Conservation (phyloP, 2,113 vertebrate genomes). For the Ptyas mucosa region DNA sequence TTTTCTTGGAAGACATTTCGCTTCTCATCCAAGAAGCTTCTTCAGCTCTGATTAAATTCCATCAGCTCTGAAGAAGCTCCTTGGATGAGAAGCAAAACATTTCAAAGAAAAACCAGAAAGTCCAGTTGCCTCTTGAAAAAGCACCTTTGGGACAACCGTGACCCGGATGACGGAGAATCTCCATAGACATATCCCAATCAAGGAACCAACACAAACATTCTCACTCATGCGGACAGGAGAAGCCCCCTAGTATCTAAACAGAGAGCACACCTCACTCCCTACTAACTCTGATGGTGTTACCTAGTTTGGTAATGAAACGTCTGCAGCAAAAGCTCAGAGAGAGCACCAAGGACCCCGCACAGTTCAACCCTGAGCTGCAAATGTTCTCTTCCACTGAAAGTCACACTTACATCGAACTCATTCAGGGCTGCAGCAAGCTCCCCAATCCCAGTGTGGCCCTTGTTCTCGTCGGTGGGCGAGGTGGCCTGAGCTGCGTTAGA, state of each 20-base stretch:
- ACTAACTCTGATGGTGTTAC: neutral
- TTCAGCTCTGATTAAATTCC: too few species aligned
- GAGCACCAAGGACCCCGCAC: neutral
- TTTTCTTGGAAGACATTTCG: too few species aligned
- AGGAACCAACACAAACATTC: neutral
- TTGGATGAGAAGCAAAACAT: too few species aligned
- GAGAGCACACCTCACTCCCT: neutral
- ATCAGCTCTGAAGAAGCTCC: too few species aligned
- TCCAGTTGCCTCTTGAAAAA: too few species aligned
- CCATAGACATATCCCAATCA: neutral
- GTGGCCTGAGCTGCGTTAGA: constrained; percentile 94
- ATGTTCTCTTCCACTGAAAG: too few species aligned
- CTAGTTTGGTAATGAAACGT: neutral
- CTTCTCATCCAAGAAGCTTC: too few species aligned
- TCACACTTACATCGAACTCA: constrained; percentile 92
- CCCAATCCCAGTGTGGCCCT: constrained; percentile 93
- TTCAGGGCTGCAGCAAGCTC: constrained; percentile 96
- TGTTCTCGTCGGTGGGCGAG: constrained; percentile 92
- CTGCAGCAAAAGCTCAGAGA: neutral
- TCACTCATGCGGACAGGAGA: neutral
- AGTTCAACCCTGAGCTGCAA: neutral
- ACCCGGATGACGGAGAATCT: too few species aligned
- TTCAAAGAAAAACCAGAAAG: too few species aligned
- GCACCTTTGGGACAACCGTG: too few species aligned
- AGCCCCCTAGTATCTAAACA: neutral